Conservation (phyloP, 2,888 invertebrate species). For the Drosophila formosana region DNA sequence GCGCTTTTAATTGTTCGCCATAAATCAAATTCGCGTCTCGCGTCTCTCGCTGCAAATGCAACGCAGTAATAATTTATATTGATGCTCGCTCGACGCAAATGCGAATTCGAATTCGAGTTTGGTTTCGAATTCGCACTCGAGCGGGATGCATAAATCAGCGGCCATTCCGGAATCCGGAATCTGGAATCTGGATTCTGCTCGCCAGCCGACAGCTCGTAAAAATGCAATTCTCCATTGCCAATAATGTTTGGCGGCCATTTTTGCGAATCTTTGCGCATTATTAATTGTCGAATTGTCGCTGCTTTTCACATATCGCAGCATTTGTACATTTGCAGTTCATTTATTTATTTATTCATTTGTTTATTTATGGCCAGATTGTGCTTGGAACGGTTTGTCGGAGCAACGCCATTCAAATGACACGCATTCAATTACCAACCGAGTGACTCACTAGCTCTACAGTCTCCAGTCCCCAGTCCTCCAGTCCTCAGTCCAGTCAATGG, state of each 20-base stretch:
- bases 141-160: constrained; percentile 70
- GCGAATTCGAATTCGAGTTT: constrained; percentile 34
- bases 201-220: constrained; percentile 60
- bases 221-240: constrained; percentile 53
- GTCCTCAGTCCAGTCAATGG: not conserved
- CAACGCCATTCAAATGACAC: constrained; percentile 67
- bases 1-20: constrained; percentile 80
- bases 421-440: constrained; percentile 72
- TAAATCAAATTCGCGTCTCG: constrained; percentile 70
- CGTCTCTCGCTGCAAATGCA: constrained; percentile 34
- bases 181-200: constrained; percentile 28
- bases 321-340: constrained; percentile 50
- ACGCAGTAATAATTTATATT: constrained; percentile 59
- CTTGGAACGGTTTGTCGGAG: constrained; percentile 29
- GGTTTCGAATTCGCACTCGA: constrained; percentile 26
- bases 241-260: constrained; percentile 65
- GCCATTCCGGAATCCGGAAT: constrained; percentile 31
- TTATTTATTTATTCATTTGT: constrained; percentile 53
- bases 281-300: constrained; percentile 58
- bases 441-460: constrained; percentile 57
- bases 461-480: not conserved
- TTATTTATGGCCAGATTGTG: constrained; percentile 45
- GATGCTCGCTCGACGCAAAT: constrained; percentile 41
- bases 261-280: constrained; percentile 61
- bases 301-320: constrained; percentile 50